These are phyloP conservation scores for Panagrolaimus sp. DNA, from an alignment of 1,140 invertebrate species.

Conservation along the genomic window DNA sequence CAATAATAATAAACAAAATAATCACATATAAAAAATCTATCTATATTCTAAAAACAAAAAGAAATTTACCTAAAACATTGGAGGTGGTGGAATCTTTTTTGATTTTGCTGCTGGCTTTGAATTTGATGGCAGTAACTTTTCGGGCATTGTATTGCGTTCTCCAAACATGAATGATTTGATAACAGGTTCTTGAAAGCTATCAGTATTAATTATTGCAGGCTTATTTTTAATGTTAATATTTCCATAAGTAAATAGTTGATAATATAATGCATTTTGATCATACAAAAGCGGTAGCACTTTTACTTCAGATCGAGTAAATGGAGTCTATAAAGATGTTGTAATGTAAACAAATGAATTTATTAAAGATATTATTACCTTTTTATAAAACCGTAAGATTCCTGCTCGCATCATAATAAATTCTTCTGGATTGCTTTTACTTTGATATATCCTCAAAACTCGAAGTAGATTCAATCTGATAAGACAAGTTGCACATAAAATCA, in stretches of 20 bases:
- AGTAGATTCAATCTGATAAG: background rate
- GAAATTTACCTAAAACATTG: constrained; percentile 1
- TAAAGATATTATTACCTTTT: too few relatives aligned
- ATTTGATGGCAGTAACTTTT: background rate
- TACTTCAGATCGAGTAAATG: background rate
- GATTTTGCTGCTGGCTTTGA: background rate
- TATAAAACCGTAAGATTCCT: constrained; percentile 9
- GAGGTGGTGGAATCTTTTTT: background rate
- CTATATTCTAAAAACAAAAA: background rate
- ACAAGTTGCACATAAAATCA: background rate
- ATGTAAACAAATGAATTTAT: too few relatives aligned
- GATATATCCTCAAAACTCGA: constrained; percentile 15
- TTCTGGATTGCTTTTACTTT: constrained; percentile 11
- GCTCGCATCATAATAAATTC: background rate
- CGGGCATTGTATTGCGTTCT: background rate
- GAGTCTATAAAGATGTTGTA: background rate
- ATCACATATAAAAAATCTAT: background rate
- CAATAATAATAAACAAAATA: too few relatives aligned
- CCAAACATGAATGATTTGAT: background rate
- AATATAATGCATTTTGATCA: background rate
- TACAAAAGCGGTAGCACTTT: background rate
- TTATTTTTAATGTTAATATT: background rate
- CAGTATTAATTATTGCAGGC: background rate
- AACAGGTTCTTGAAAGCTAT: background rate
- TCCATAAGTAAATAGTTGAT: background rate